phyloP scores from a whole-genome alignment of 2,113 vertebrate genomes.

The Panthera tigris region DNA sequence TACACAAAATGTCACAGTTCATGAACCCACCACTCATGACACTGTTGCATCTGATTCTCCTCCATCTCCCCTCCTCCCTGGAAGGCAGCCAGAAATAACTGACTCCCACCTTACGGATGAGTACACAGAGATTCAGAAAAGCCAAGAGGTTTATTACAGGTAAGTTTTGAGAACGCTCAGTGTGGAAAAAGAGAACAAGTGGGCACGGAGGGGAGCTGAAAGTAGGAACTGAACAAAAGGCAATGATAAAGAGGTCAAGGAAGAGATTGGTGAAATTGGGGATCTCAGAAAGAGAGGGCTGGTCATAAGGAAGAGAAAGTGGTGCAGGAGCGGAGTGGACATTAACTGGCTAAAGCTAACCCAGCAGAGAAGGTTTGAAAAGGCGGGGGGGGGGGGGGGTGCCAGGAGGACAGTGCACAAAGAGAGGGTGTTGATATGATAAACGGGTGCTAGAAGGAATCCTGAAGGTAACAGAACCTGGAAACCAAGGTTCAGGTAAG shows the following conservation, averaged over 20 bases:
- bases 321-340: not conserved
- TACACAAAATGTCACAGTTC: not conserved
- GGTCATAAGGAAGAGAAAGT: not conserved
- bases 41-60: not conserved
- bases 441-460: not conserved
- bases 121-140: not conserved
- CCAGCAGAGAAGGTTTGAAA: not conserved
- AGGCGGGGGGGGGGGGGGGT: not conserved
- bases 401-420: not conserved
- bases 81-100: not conserved
- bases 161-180: not conserved
- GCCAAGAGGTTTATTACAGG: not conserved
- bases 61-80: not conserved
- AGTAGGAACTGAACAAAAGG: not conserved
- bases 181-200: not conserved
- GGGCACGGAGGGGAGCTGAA: not conserved
- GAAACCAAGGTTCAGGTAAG: not conserved
- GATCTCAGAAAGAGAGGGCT: not conserved
- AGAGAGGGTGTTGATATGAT: not conserved
- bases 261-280: not conserved
- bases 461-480: not conserved
- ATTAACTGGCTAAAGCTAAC: not conserved
- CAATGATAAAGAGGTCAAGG: not conserved
- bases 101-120: not conserved
- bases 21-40: not conserved